Evolutionary conservation across 2,888 invertebrate species (phyloP).

Genomic region (Erpobdella octoculata): DNA sequence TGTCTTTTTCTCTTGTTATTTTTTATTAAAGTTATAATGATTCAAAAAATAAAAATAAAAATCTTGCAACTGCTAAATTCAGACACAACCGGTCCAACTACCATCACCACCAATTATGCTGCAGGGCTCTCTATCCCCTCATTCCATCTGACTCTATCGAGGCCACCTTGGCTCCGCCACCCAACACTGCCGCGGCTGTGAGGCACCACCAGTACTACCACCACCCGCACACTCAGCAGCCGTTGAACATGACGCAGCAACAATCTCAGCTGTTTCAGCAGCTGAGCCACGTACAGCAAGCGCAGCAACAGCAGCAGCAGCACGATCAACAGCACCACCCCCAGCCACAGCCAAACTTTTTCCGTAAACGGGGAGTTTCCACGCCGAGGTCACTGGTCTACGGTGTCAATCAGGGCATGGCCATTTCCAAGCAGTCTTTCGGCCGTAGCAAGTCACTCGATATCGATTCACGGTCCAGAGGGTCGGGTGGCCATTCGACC

Average conservation of each 20-base stretch:
- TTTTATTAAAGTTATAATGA: too few relatives aligned
- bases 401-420: conserved; percentile 13
- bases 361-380: conserved; percentile 23
- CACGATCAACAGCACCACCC: neutral
- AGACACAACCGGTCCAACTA: neutral
- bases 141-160: neutral
- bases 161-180: neutral
- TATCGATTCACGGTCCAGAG: conserved; percentile 17
- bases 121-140: conserved; percentile 4
- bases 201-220: too few relatives aligned
- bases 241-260: too few relatives aligned
- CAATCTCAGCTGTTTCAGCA: too few relatives aligned
- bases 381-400: conserved; percentile 23
- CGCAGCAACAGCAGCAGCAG: conserved; percentile 17
- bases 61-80: too few relatives aligned
- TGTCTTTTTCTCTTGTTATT: too few relatives aligned
- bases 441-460: conserved; percentile 29
- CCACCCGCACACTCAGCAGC: too few relatives aligned
- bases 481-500: neutral
- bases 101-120: neutral
- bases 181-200: too few relatives aligned
- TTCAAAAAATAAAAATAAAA: too few relatives aligned
- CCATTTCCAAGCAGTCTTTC: conserved; percentile 18
- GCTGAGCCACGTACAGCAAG: too few relatives aligned
- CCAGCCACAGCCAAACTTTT: neutral